Conservation (phyloP, 2,113 vertebrate species). For the Leptobrachium leishanense region DNA sequence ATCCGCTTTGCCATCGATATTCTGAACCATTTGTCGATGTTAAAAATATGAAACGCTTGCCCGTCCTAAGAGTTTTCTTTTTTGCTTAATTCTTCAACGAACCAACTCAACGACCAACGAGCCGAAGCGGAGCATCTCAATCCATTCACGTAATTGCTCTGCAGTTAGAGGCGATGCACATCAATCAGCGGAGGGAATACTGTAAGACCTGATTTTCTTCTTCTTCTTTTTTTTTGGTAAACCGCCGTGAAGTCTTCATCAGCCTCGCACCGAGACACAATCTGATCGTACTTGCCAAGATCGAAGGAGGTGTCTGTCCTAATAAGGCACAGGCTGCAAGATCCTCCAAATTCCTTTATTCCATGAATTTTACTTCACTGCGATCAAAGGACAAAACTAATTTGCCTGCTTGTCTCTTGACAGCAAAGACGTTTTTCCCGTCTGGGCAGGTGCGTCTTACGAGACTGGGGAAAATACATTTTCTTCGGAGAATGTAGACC, state of each 20-base stretch:
- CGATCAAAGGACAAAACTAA: neutral
- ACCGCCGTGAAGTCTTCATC: constrained; percentile 10
- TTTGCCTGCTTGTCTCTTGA: neutral
- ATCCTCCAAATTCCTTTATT: constrained; percentile 12
- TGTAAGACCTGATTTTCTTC: neutral
- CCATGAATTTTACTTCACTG: neutral
- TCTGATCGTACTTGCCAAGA: constrained; percentile 8
- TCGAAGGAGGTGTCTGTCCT: neutral
- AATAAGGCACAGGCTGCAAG: neutral
- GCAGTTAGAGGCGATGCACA: neutral
- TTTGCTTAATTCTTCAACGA: neutral
- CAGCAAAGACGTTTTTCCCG: neutral
- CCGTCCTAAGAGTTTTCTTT: neutral
- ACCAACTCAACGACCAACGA: neutral
- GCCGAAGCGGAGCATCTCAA: neutral
- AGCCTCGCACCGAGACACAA: neutral
- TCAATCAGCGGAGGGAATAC: neutral
- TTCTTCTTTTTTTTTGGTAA: neutral
- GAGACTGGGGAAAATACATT: neutral
- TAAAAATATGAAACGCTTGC: neutral
- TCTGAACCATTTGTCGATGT: no score
- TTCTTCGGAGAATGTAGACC: neutral
- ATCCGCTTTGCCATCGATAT: no score
- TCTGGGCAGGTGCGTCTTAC: neutral
- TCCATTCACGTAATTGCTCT: neutral